A percentile compares a stretch with the other conserved stretches of the same genome.
Conservation (phyloP, 2,113 vertebrate species). For the Epinephelus cyanopodus region DNA sequence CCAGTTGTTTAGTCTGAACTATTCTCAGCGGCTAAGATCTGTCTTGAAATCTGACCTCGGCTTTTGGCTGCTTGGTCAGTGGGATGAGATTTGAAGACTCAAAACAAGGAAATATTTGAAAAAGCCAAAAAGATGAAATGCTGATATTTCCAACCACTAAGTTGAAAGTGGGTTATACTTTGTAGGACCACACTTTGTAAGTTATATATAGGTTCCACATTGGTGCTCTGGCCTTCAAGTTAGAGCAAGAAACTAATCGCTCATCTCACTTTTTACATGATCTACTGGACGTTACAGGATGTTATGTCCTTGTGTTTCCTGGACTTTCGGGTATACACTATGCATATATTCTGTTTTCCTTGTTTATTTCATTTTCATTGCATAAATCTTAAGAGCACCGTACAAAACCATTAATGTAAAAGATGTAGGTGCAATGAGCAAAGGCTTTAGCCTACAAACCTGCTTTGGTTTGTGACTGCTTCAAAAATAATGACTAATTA, state of each 20-base stretch:
- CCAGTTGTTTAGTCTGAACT: conserved; percentile 55
- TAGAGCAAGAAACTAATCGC: background rate
- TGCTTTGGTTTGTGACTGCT: no score
- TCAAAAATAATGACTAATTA: no score
- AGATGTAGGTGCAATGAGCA: no score
- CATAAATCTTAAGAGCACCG: no score
- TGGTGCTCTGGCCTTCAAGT: background rate
- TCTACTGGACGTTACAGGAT: background rate
- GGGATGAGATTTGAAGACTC: background rate
- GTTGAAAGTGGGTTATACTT: background rate
- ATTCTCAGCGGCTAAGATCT: conserved; percentile 16
- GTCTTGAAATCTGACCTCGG: conserved; percentile 22
- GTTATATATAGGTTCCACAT: background rate
- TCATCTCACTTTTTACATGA: background rate
- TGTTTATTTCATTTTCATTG: no score
- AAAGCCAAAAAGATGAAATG: background rate
- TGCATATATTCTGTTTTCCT: no score
- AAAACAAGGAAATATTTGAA: background rate
- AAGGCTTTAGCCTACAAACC: no score
- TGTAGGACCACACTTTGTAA: background rate
- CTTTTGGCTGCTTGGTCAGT: conserved; percentile 12
- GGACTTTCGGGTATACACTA: no score
- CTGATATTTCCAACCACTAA: background rate
- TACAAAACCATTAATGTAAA: no score
- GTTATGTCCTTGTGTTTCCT: background rate